Percentiles rank a stretch among this genome's conserved stretches.
These are phyloP conservation scores for Sparidentex hasta DNA, from an alignment of 2,797 vertebrate genomes.

Conservation along the genomic window DNA sequence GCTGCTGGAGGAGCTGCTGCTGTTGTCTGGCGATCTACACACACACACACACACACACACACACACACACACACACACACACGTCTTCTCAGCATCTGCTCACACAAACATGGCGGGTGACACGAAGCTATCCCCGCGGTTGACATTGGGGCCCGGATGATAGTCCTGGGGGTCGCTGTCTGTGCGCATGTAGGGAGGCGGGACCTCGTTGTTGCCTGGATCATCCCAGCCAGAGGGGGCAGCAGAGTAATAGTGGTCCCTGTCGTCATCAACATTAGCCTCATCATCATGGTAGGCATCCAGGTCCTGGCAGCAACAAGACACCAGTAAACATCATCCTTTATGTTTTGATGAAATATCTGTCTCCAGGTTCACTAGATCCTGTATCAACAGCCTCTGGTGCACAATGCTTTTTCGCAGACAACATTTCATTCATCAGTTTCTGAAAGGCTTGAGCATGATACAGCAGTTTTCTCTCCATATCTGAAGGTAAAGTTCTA, in stretches of 20 bases:
- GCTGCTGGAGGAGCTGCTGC: too few species aligned
- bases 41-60: constrained; percentile 41
- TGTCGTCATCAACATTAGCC: background rate
- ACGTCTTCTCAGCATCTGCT: constrained; percentile 28
- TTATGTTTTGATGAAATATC: too few species aligned
- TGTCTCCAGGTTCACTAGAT: background rate
- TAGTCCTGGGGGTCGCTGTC: constrained; percentile 45
- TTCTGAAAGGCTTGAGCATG: background rate
- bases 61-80: background rate
- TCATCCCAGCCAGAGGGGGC: constrained; percentile 76
- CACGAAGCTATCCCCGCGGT: constrained; percentile 84
- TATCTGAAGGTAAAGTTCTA: background rate
- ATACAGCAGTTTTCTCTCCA: background rate
- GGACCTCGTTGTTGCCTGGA: constrained; percentile 61
- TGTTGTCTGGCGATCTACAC: too few species aligned
- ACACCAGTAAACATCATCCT: background rate
- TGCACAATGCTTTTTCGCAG: background rate
- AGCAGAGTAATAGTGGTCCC: constrained; percentile 60
- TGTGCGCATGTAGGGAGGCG: constrained; percentile 67
- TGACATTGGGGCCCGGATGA: constrained; percentile 42
- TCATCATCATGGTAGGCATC: constrained; percentile 70
- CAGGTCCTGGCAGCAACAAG: constrained; percentile 76
- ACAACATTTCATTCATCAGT: background rate
- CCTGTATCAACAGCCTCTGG: background rate
- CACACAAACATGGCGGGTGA: constrained; percentile 85